Percentiles rank a stretch among this genome's conserved stretches.
These are phyloP conservation scores for Zoanthus sansibaricus DNA, from an alignment of 92 coral and sea anemone species.

Conservation along the genomic window DNA sequence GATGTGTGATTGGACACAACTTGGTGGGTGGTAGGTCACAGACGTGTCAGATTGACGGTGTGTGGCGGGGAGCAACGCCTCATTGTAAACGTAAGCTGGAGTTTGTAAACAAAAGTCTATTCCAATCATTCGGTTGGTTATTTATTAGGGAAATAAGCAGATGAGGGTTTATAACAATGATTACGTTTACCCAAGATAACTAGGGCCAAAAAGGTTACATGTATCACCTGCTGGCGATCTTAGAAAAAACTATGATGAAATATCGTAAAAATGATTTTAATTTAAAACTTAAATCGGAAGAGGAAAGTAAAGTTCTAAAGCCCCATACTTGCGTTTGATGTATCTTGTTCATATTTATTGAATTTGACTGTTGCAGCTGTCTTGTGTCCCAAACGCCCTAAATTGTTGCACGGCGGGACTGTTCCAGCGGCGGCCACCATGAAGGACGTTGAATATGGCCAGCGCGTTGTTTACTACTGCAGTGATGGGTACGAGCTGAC, in stretches of 20 bases:
- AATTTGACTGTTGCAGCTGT: constrained; percentile 63
- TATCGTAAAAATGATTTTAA: background rate
- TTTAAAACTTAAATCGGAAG: too few species aligned
- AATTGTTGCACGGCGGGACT: constrained; percentile 76
- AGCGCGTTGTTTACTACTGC: constrained; percentile 93
- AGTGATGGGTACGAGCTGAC: constrained; percentile 85
- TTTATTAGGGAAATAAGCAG: too few species aligned
- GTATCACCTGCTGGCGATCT: too few species aligned
- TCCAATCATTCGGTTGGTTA: too few species aligned
- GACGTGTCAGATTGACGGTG: constrained; percentile 87
- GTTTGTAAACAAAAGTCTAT: background rate
- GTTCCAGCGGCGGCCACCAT: constrained; percentile 82
- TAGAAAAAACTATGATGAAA: too few species aligned
- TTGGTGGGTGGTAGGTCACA: constrained; percentile 74
- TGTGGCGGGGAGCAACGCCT: constrained; percentile 84
- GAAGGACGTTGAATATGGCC: constrained; percentile 91
- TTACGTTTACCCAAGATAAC: too few species aligned
- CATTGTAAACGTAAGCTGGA: constrained; percentile 86
- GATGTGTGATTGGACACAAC: constrained; percentile 82
- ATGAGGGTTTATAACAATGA: too few species aligned
- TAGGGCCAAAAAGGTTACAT: too few species aligned
- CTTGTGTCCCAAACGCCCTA: constrained; percentile 73
- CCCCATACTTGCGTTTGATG: too few species aligned
- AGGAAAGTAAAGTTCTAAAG: too few species aligned
- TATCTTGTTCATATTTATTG: background rate